Base-by-base conservation (phyloP, 2,888 invertebrate genomes). In the Caenorhabditis wallacei region DNA sequence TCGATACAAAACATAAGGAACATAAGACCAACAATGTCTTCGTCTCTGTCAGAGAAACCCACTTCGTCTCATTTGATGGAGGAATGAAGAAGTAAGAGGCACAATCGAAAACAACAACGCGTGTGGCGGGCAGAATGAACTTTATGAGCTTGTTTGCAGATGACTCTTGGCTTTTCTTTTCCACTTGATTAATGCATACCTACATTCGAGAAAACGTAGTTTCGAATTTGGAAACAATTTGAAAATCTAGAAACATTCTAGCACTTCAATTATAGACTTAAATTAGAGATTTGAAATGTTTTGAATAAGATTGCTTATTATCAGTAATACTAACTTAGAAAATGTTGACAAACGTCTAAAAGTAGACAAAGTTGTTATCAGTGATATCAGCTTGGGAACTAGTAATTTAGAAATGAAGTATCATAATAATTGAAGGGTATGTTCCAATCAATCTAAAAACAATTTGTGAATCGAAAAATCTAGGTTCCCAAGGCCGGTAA, bases 81-180 rank as follows among this genome's bases (percentile, higher is more conserved):
- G 57, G 51, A 54, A 57, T 51, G 54, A 40, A 68, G 53, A 54
- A 54, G 40, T 53, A 68, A 51, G 64, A 74, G 74, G 40, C 54
- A 63, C 74, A 57, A 61, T 30, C 59, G 61, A 76, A 68, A 76
- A 76, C 76, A 76, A 76, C 66, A 57, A 61, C 37, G 51, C 64
- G n/a, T 43, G 61, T 46, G 64, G 48, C 48, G 35, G 64, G 48
- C 64, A 64, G 18, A 56, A 66, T 68, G 76, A 68, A 68, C 76
- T 76, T 68, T 76, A 76, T 76, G 76, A 68, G 76, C 76, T 68
- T 76, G 76, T 68, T 76, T 74, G 74, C 63, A 64, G 43, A 30
- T 1, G 18, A 18, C 63, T 46, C 35, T 48, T 30, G 3, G 4
- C 4, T 54, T 35, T 53, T 30, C 13, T 16, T 40, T 53, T 53